Evolutionary conservation across 2,888 invertebrate genomes (phyloP).

Genomic region (Sicus ferrugineus): DNA sequence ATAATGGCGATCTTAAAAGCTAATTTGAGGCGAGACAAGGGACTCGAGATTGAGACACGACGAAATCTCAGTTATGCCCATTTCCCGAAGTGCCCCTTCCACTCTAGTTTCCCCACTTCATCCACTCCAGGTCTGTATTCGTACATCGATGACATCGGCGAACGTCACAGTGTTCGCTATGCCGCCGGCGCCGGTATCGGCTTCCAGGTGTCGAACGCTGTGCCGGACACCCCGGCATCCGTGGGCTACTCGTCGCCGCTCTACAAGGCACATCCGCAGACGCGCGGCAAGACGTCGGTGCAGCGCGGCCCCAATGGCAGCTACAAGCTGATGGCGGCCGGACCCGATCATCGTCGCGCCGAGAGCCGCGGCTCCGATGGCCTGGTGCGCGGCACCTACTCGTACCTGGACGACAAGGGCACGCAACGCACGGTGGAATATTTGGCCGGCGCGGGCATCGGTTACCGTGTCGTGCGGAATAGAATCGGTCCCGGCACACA

Average conservation of each 20-base stretch:
- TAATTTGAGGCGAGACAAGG: no score
- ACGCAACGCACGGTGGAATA: slow-evolving; percentile 80
- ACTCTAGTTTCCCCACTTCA: no score
- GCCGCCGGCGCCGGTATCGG: slow-evolving; percentile 79
- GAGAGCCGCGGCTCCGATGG: slow-evolving; percentile 78
- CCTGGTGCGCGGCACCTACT: slow-evolving; percentile 78
- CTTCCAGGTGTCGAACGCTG: slow-evolving; percentile 78
- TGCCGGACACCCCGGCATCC: slow-evolving; percentile 70
- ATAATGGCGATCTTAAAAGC: no score
- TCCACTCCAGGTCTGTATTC: slow-evolving; percentile 70
- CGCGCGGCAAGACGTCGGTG: slow-evolving; percentile 76
- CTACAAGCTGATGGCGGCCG: slow-evolving; percentile 78
- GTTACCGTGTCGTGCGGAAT: slow-evolving; percentile 76
- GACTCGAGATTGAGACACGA: no score
- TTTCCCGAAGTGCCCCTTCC: not conserved
- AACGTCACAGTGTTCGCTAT: slow-evolving; percentile 78
- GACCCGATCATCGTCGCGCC: slow-evolving; percentile 78
- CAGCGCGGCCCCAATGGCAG: slow-evolving; percentile 77
- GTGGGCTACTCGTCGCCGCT: slow-evolving; percentile 73
- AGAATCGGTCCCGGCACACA: slow-evolving; percentile 71
- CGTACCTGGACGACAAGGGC: slow-evolving; percentile 80
- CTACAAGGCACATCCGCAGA: slow-evolving; percentile 70
- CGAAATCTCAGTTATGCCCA: not conserved
- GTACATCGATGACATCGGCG: slow-evolving; percentile 78
- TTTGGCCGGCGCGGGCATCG: slow-evolving; percentile 78